Percentiles rank a stretch among this genome's conserved stretches.
Conservation (phyloP, 2,797 vertebrate species). For the Spinibarbus caldwelli region DNA sequence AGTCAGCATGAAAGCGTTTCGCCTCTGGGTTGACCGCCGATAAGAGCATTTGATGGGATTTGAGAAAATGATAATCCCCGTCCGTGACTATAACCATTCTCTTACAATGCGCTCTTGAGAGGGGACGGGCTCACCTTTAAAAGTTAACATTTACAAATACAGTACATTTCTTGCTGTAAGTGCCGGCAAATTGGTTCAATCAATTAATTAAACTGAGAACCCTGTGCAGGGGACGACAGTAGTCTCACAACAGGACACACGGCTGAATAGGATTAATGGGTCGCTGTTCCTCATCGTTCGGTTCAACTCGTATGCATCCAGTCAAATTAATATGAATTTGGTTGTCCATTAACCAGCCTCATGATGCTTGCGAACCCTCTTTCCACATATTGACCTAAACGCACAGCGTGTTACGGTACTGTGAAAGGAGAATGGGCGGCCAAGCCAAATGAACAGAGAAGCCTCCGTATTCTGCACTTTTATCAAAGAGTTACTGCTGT, state of each 20-base stretch:
- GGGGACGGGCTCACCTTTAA: constrained; percentile 33
- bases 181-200: constrained; percentile 39
- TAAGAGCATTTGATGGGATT: constrained; percentile 55
- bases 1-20: constrained; percentile 49
- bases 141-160: constrained; percentile 46
- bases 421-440: constrained; percentile 76
- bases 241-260: constrained; percentile 36
- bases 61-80: constrained; percentile 46
- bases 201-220: constrained; percentile 51
- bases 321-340: constrained; percentile 72
- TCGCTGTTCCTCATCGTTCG: constrained; percentile 7
- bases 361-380: constrained; percentile 75
- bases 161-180: constrained; percentile 22
- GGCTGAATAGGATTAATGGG: constrained; percentile 48
- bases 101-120: neutral
- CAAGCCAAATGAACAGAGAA: constrained; percentile 79
- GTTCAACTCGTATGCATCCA: constrained; percentile 39
- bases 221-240: constrained; percentile 1
- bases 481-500: constrained; percentile 77
- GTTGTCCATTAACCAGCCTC: constrained; percentile 78
- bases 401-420: constrained; percentile 76
- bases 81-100: constrained; percentile 45
- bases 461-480: constrained; percentile 76
- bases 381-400: constrained; percentile 78
- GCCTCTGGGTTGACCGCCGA: constrained; percentile 42